Evolutionary conservation across 2,888 invertebrate species (phyloP).

Genomic region (Troglohyphantes excavatus): DNA sequence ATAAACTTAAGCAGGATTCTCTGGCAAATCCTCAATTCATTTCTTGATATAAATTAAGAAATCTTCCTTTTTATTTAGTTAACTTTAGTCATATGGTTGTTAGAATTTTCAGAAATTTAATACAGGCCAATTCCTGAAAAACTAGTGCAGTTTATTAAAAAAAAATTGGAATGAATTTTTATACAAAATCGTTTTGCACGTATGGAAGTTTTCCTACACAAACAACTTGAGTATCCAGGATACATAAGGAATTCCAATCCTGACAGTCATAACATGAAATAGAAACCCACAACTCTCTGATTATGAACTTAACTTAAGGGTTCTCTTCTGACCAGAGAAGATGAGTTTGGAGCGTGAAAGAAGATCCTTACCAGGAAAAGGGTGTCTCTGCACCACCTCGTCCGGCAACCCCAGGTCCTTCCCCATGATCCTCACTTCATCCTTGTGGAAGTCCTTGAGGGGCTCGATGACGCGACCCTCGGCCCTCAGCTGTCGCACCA

Average conservation of each 20-base stretch:
- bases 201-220: too few relatives aligned
- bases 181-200: too few relatives aligned
- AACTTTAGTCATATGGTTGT: background rate
- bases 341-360: too few relatives aligned
- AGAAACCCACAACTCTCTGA: too few relatives aligned
- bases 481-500: constrained; percentile 89
- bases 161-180: too few relatives aligned
- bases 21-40: background rate
- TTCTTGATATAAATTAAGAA: background rate
- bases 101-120: background rate
- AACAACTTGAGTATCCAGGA: too few relatives aligned
- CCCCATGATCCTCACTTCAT: constrained; percentile 95
- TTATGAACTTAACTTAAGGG: too few relatives aligned
- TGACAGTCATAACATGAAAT: too few relatives aligned
- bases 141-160: too few relatives aligned
- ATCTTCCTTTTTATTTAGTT: background rate
- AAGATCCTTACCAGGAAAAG: constrained; percentile 89
- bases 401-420: constrained; percentile 93
- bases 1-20: background rate
- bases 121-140: too few relatives aligned
- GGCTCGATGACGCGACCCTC: constrained; percentile 97
- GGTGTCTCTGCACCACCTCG: constrained; percentile 95
- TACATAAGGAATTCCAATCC: too few relatives aligned
- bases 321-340: too few relatives aligned
- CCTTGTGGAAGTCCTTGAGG: constrained; percentile 99